These are phyloP conservation scores for Indri indri DNA, from an alignment of 2,113 vertebrate species.

Conservation along the genomic window DNA sequence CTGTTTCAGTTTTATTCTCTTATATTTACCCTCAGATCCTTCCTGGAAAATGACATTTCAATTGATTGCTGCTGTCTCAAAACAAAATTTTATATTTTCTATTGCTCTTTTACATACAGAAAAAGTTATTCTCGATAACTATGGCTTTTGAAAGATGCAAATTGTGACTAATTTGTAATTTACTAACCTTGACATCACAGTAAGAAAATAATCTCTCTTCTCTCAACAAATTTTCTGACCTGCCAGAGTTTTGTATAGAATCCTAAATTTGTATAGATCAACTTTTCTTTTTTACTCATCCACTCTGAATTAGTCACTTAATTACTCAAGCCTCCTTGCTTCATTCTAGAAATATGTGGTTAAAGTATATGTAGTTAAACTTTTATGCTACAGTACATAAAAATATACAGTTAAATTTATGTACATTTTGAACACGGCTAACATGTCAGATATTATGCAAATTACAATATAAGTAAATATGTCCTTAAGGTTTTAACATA, in stretches of 20 bases:
- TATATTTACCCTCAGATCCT: not conserved
- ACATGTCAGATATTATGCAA: not conserved
- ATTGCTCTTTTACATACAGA: not conserved
- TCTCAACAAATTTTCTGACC: not conserved
- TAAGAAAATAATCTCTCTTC: not conserved
- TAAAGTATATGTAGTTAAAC: not conserved
- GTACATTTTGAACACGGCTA: not conserved
- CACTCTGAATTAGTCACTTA: not conserved
- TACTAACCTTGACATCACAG: not conserved
- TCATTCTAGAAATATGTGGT: not conserved
- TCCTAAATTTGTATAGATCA: not conserved
- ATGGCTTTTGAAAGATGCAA: not conserved
- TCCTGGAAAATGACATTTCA: not conserved
- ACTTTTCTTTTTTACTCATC: not conserved
- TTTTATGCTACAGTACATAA: not conserved
- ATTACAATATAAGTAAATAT: not conserved
- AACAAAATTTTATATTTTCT: not conserved
- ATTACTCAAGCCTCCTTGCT: not conserved
- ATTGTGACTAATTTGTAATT: not conserved
- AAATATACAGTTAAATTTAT: not conserved
- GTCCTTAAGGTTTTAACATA: not conserved
- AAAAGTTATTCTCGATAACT: not conserved
- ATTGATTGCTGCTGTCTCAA: not conserved
- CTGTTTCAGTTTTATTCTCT: not conserved
- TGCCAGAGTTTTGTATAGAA: not conserved